Base-by-base conservation (phyloP, 2,888 invertebrate species). In the Strigamia maritima region DNA sequence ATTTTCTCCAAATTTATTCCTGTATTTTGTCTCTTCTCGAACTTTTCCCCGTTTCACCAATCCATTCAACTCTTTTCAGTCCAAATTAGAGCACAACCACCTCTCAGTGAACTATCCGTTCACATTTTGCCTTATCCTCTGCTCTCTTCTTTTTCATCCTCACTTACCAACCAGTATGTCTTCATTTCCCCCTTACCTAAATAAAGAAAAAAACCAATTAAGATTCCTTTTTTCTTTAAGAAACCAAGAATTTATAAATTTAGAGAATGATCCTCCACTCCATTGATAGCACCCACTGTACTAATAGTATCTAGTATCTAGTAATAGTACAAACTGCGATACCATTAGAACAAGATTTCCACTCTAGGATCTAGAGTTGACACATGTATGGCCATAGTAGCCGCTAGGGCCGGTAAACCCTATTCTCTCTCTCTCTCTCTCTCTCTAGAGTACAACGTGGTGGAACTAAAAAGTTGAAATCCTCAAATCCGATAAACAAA, bases 161-260 rank as follows among this genome's bases (percentile, higher is more conserved):
- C 76, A 40, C 76, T 40, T 19, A 40, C 10, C 24, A 76, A 40
- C 76, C 76, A 76, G 38, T 40, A 76, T 2, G 76, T 76, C 22
- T 40, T 35, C 76, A 76, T 40, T 19, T 76, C 76, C 24, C 76
- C 76, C 38, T 76, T 76, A 7, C 76, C 76, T 76, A 26, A 75
- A 28, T 7, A 24, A 75, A 12, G 24, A 28, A 35, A 75, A 75
- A 28, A 2, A 26, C 26, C 75, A 75, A 22, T 31, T 19, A 70
- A 26, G 22, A 26, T 6, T 6, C 2, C 7, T 65, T 75, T 22
- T 75, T 75, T 28, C 12, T 14, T 26, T 7, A 14, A 70, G 3
- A 2, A 14, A 35, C 6, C 4, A 2, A 28, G 6, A 24, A 28
- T 2, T n/a, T 77, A n/a, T n/a, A n/a, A n/a, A n/a, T n/a, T n/a